These are phyloP conservation scores for Eubucco bourcierii DNA, from an alignment of 2,113 vertebrate species.

Conservation along the genomic window DNA sequence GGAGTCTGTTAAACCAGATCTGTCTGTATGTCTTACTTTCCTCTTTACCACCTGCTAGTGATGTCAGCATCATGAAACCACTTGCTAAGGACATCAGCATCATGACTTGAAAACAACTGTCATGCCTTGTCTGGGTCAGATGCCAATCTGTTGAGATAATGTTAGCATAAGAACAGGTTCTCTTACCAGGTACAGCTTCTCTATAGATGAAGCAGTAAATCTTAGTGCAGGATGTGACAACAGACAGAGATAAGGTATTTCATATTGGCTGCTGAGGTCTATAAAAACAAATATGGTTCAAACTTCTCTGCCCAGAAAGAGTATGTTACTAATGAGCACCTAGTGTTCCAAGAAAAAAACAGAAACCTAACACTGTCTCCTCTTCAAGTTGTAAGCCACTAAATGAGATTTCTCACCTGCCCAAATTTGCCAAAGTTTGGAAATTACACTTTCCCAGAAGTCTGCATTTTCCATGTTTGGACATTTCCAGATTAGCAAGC, in stretches of 20 bases:
- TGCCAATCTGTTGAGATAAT: not conserved
- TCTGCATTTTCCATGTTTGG: not conserved
- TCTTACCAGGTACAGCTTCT: not conserved
- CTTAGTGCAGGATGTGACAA: not conserved
- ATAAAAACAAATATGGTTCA: not conserved
- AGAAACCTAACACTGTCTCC: not conserved
- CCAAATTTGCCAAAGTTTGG: not conserved
- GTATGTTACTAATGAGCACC: not conserved
- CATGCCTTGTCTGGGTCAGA: not conserved
- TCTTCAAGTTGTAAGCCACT: not conserved
- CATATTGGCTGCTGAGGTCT: not conserved
- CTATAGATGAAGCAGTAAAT: not conserved
- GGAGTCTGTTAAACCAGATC: slow-evolving; percentile 17
- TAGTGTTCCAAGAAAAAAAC: not conserved
- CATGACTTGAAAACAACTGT: not conserved
- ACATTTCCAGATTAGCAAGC: not conserved
- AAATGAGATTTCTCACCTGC: not conserved
- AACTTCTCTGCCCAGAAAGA: not conserved
- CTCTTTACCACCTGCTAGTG: not conserved
- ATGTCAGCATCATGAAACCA: not conserved
- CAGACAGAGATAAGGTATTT: not conserved
- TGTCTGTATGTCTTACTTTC: not conserved
- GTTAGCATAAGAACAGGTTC: not conserved
- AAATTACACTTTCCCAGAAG: not conserved
- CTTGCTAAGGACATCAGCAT: not conserved